Evolutionary conservation across 2,888 invertebrate genomes (phyloP).

Genomic region (Andrena haemorrhoa): DNA sequence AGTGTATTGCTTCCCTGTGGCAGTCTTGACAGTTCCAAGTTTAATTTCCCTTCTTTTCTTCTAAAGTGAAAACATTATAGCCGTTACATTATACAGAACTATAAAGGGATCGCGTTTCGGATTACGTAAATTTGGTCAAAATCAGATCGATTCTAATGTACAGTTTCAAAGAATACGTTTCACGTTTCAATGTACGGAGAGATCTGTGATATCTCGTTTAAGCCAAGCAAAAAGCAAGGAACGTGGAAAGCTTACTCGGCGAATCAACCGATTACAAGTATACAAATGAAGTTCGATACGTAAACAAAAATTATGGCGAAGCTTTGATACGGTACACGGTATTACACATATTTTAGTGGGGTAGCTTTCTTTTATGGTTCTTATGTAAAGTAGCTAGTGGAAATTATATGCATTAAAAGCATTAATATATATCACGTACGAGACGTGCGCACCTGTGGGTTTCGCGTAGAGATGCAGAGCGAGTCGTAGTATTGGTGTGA

Average conservation of each 20-base stretch:
- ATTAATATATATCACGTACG: conserved; percentile 65
- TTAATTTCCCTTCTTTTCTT: conserved; percentile 83
- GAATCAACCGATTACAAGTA: conserved; percentile 34
- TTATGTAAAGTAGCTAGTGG: conserved; percentile 22
- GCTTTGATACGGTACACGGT: conserved; percentile 23
- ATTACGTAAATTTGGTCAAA: conserved; percentile 16
- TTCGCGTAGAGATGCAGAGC: conserved; percentile 88
- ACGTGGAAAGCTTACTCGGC: conserved; percentile 36
- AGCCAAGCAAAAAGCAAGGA: conserved; percentile 57
- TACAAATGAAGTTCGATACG: conserved; percentile 17
- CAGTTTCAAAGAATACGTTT: conserved; percentile 16
- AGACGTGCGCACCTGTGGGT: conserved; percentile 84
- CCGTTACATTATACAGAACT: conserved; percentile 48
- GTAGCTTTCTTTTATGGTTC: neutral
- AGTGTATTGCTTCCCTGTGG: conserved; percentile 81
- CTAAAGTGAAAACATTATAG: conserved; percentile 74
- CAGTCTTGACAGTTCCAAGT: conserved; percentile 82
- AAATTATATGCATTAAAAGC: conserved; percentile 36
- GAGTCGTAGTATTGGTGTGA: conserved; percentile 85
- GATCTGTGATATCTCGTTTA: conserved; percentile 36
- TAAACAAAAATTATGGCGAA: conserved; percentile 19
- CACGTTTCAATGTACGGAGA: conserved; percentile 24
- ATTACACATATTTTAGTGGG: conserved; percentile 14
- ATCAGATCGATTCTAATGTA: conserved; percentile 20
- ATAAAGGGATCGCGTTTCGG: conserved; percentile 6